Base-by-base conservation (phyloP, 2,888 invertebrate species). In the Himalopsyche tibetana region DNA sequence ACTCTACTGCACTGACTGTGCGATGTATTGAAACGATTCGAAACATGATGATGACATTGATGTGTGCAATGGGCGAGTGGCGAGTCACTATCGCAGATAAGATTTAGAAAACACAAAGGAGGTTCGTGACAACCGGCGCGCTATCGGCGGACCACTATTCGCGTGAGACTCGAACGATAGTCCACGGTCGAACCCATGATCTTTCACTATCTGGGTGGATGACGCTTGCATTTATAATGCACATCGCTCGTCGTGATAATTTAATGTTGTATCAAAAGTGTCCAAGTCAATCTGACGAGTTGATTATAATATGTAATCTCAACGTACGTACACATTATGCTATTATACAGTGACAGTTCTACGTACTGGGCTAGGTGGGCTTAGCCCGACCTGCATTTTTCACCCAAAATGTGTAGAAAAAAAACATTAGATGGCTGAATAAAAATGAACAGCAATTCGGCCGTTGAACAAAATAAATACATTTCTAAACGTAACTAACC, bases 51-150 rank as follows among this genome's bases (percentile, higher is more conserved):
- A 63, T 63, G 63, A 63, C 63, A 63, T n/a, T 63, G 19, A 63
- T 28, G 63, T 63, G 63, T 63, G 63, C 63, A 63, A 63, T 63
- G 63, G 28, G 19, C 63, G 63, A 17, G 56, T 56, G 19, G 19
- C 56, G 56, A n/a, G 63, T 63, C 63, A 63, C 19, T 63, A 28
- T n/a, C 63, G 63, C 15, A n/a, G 19, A 63, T 63, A 63, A 63
- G 63, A 63, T 19, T n/a, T n/a, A 63, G 28, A 28, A 63, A n/a
- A 63, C n/a, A 63, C 28, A 63, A 63, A 11, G 28, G 63, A 6
- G 63, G 63, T 19, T 51, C 51, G 51, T 51, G 51, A 51, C 51
- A 51, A 51, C 51, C 51, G 51, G 2, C 45, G 56, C 56, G n/a
- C n/a, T 56, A 56, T 56, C 56, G 4, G n/a, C 4, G 56, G 6